phyloP scores from a whole-genome alignment of 2,888 invertebrate species.

The Physocephala rufipes region DNA sequence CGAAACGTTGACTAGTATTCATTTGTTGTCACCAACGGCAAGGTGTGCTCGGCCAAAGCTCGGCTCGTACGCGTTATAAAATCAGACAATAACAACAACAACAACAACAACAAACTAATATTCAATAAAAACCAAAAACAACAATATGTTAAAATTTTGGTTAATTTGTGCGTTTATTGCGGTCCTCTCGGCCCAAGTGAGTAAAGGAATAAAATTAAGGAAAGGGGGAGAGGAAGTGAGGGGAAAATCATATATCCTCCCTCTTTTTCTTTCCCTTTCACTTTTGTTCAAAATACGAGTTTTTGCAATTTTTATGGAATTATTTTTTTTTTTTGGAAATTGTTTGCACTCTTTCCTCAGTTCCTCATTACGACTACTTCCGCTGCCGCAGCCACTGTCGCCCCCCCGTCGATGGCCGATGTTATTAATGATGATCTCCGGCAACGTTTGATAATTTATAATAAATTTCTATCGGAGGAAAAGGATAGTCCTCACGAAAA shows the following conservation, averaged over 20 bases:
- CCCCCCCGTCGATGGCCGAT: too few species aligned
- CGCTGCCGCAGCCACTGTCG: constrained; percentile 43
- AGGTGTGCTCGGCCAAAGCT: background rate
- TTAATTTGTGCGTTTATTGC: constrained; percentile 48
- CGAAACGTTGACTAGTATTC: constrained; percentile 40
- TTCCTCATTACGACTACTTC: constrained; percentile 27
- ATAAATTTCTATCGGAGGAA: constrained; percentile 46
- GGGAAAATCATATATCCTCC: background rate
- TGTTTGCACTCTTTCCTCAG: background rate
- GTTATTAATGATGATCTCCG: constrained; percentile 51
- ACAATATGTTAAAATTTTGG: constrained; percentile 50
- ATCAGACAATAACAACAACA: constrained; percentile 14
- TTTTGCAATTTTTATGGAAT: too few species aligned
- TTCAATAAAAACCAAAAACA: constrained; percentile 9
- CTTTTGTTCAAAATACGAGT: background rate
- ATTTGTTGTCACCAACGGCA: constrained; percentile 34
- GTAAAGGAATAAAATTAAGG: constrained; percentile 20
- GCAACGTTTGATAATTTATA: constrained; percentile 50
- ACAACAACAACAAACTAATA: too few species aligned
- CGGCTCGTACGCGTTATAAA: too few species aligned
- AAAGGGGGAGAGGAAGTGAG: too few species aligned
- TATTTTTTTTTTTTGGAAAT: background rate
- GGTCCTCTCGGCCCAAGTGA: constrained; percentile 49
- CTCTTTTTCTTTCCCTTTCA: background rate
- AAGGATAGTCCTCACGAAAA: constrained; percentile 49